A percentile compares a stretch with the other conserved stretches of the same genome.
Evolutionary conservation across 2,888 invertebrate genomes (phyloP).

Genomic region (Syrphus vitripennis): DNA sequence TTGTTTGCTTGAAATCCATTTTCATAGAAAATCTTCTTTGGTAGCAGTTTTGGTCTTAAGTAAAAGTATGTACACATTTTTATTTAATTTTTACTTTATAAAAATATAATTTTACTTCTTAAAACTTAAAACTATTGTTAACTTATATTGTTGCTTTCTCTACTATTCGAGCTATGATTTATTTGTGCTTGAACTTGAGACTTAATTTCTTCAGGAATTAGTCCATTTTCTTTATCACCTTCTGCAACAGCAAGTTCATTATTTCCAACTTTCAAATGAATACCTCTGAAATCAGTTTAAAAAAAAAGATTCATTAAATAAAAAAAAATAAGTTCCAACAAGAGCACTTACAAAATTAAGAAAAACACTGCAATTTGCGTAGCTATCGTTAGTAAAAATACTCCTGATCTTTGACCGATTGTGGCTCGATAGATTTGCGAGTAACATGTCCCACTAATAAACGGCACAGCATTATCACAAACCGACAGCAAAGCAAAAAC

Average conservation of each 20-base stretch:
- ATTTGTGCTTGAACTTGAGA: neutral
- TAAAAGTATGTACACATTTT: too few species aligned
- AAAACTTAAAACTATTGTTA: neutral
- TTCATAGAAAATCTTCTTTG: too few species aligned
- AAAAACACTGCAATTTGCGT: slow-evolving; percentile 87
- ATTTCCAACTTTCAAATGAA: slow-evolving; percentile 78
- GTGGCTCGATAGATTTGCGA: slow-evolving; percentile 87
- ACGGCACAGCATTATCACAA: slow-evolving; percentile 90
- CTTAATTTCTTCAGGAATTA: slow-evolving; percentile 69
- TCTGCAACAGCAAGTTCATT: slow-evolving; percentile 77
- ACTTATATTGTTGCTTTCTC: neutral
- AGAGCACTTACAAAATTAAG: slow-evolving; percentile 85
- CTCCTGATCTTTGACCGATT: slow-evolving; percentile 83
- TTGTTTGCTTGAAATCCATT: too few species aligned
- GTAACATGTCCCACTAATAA: slow-evolving; percentile 88
- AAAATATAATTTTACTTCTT: too few species aligned
- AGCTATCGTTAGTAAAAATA: slow-evolving; percentile 88
- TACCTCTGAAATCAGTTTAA: slow-evolving; percentile 77
- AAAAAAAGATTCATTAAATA: too few species aligned
- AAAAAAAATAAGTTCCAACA: too few species aligned
- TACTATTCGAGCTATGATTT: neutral
- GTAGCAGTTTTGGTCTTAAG: too few species aligned
- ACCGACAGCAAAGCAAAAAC: slow-evolving; percentile 89
- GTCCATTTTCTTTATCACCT: slow-evolving; percentile 75
- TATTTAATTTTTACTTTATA: too few species aligned